Conservation (phyloP, 2,888 invertebrate genomes). For the Drosophila maculinotata region DNA sequence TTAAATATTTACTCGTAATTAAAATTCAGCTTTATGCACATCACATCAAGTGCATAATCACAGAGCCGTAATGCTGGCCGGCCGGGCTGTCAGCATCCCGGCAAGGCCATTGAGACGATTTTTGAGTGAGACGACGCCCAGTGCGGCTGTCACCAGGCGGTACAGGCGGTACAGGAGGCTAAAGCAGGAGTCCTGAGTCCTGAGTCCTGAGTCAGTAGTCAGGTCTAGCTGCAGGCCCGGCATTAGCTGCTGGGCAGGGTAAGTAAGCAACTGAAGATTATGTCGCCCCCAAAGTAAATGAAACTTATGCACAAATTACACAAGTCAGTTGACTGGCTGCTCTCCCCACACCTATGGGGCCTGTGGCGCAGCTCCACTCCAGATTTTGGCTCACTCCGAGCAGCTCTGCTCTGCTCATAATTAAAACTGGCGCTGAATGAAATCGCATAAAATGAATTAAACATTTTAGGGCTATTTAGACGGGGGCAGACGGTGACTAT, state of each 20-base stretch:
- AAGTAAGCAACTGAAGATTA: conserved; percentile 70
- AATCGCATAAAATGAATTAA: conserved; percentile 82
- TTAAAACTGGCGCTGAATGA: conserved; percentile 79
- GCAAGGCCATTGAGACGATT: conserved; percentile 78
- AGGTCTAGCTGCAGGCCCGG: not conserved
- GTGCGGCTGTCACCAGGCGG: conserved; percentile 46
- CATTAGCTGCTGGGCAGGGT: conserved; percentile 56
- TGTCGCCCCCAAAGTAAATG: conserved; percentile 78
- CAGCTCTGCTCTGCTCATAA: conserved; percentile 60
- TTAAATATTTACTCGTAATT: conserved; percentile 80
- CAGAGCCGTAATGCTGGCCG: conserved; percentile 38
- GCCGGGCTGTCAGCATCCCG: conserved; percentile 35
- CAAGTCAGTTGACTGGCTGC: conserved; percentile 69
- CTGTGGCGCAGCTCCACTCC: not conserved
- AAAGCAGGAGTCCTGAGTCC: too few species aligned
- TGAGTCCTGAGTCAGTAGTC: too few species aligned
- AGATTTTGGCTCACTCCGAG: conserved; percentile 6
- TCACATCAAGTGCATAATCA: conserved; percentile 79
- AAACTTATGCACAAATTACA: conserved; percentile 80
- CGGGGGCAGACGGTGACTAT: conserved; percentile 16
- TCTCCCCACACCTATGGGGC: conserved; percentile 6
- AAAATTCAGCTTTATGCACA: conserved; percentile 77
- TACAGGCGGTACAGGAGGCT: conserved; percentile 4
- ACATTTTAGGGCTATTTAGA: conserved; percentile 79
- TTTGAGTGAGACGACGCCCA: conserved; percentile 50